These are phyloP conservation scores for Apostichopus californicus DNA, from an alignment of 35 echinoderm and acorn worm genomes.

Conservation along the genomic window DNA sequence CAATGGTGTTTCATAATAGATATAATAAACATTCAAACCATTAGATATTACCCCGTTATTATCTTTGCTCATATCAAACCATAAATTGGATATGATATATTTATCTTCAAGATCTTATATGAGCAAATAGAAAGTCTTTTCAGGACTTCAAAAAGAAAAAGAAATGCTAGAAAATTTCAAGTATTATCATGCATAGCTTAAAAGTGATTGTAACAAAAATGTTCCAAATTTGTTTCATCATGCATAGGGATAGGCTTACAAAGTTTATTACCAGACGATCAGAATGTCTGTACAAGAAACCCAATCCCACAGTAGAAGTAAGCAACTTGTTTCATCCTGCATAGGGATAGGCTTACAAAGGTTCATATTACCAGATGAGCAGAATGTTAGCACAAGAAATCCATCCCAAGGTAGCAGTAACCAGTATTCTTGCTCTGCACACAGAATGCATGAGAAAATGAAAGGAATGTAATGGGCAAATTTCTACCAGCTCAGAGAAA, in stretches of 20 bases:
- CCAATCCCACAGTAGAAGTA: background rate
- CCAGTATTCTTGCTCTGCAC: too few relatives aligned
- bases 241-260: background rate
- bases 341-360: background rate
- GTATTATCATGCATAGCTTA: conserved; percentile 12
- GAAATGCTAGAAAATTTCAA: conserved; percentile 1
- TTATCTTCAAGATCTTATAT: background rate
- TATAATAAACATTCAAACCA: too few relatives aligned
- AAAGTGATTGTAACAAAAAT: conserved; percentile 29
- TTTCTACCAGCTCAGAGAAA: too few relatives aligned
- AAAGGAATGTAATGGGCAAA: too few relatives aligned
- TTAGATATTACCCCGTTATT: too few relatives aligned
- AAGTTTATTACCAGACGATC: background rate
- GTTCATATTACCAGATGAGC: background rate
- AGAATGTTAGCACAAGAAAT: too few relatives aligned
- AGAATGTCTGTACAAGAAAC: background rate
- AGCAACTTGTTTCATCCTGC: background rate
- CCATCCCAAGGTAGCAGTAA: too few relatives aligned
- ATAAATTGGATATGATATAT: too few relatives aligned
- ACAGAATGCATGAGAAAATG: too few relatives aligned
- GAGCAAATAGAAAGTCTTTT: conserved; percentile 17
- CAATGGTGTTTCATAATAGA: too few relatives aligned
- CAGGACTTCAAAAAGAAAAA: background rate
- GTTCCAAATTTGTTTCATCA: background rate
- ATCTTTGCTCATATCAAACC: too few relatives aligned